These are phyloP conservation scores for Otolemur garnettii DNA, from an alignment of 2,113 vertebrate genomes.

Conservation along the genomic window DNA sequence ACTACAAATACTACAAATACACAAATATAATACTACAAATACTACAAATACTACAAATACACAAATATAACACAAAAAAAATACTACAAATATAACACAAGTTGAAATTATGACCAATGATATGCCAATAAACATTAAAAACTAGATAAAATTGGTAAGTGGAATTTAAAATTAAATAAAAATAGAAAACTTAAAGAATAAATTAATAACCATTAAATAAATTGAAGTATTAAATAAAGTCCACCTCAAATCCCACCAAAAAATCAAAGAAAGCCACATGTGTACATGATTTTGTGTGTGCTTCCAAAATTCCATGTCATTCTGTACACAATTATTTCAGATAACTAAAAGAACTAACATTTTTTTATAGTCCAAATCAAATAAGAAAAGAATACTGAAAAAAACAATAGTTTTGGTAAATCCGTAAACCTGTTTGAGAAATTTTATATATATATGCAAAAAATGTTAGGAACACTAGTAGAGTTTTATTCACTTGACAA, in stretches of 20 bases:
- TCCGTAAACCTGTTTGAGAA: background rate
- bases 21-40: too few species aligned
- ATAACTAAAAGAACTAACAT: background rate
- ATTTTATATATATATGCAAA: background rate
- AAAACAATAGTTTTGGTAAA: background rate
- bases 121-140: background rate
- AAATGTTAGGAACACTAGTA: background rate
- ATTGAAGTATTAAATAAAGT: slow-evolving; percentile 26
- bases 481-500: slow-evolving; percentile 9
- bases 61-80: too few species aligned
- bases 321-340: background rate
- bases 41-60: too few species aligned
- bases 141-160: background rate
- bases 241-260: background rate
- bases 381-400: background rate
- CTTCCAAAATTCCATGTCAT: background rate
- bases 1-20: too few species aligned
- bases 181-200: background rate
- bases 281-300: background rate
- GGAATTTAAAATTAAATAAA: slow-evolving; percentile 40
- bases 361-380: slow-evolving; percentile 7
- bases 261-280: background rate
- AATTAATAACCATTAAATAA: background rate
- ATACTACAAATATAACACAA: background rate
- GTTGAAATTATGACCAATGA: background rate